These are phyloP conservation scores for Esox niger DNA, from an alignment of 2,113 vertebrate genomes.

Conservation along the genomic window DNA sequence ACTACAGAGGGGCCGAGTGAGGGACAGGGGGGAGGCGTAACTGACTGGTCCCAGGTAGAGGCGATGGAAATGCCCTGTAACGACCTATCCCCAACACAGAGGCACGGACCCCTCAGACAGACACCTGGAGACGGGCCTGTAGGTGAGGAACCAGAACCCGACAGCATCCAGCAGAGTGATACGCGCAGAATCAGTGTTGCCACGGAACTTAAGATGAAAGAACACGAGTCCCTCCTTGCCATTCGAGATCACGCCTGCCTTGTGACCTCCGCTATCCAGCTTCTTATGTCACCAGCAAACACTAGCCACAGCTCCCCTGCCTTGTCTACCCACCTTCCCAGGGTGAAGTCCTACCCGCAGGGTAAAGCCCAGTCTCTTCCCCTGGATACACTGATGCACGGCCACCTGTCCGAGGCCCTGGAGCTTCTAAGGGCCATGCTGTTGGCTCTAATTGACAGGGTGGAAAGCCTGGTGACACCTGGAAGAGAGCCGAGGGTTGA, in stretches of 20 bases:
- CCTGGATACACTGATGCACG: slow-evolving; percentile 52
- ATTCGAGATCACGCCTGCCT: slow-evolving; percentile 83
- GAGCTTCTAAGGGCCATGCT: slow-evolving; percentile 85
- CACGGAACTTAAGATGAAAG: slow-evolving; percentile 68
- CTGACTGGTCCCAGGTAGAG: slow-evolving; percentile 73
- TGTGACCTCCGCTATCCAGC: slow-evolving; percentile 83
- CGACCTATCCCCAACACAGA: slow-evolving; percentile 68
- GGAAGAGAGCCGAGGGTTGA: slow-evolving; percentile 70
- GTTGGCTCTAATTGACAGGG: slow-evolving; percentile 76
- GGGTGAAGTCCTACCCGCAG: slow-evolving; percentile 58
- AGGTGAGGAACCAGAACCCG: slow-evolving; percentile 58
- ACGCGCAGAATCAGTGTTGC: slow-evolving; percentile 10
- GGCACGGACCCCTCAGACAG: slow-evolving; percentile 24
- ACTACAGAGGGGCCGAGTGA: slow-evolving; percentile 74
- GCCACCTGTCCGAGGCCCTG: slow-evolving; percentile 80
- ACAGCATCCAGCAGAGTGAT: slow-evolving; percentile 56
- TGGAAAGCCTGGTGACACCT: slow-evolving; percentile 79
- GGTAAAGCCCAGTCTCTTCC: slow-evolving; percentile 65
- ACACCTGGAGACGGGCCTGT: slow-evolving; percentile 70
- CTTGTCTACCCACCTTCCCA: slow-evolving; percentile 3
- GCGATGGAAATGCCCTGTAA: slow-evolving; percentile 76
- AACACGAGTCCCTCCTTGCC: slow-evolving; percentile 76
- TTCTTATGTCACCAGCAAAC: slow-evolving; percentile 76
- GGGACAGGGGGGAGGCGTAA: slow-evolving; percentile 32
- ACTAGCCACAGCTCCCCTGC: slow-evolving; percentile 39